These are phyloP conservation scores for Montipora foliosa DNA, from an alignment of 64 coral and sea anemone species.

Conservation along the genomic window DNA sequence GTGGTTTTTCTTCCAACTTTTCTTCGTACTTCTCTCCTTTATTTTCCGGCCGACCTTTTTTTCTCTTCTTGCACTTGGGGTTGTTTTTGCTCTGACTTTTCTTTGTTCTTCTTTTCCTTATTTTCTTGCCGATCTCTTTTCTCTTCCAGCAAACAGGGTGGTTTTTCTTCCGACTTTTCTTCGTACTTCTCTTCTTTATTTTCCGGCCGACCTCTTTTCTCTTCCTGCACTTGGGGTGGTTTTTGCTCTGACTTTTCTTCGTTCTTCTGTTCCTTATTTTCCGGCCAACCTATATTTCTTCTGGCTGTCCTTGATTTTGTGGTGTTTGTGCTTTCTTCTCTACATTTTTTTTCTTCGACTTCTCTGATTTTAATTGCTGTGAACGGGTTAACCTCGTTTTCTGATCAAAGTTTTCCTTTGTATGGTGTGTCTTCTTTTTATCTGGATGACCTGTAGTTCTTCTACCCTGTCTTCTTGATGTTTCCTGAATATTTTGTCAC, in stretches of 20 bases:
- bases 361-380: neutral
- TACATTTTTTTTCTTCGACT: neutral
- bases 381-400: neutral
- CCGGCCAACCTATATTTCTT: neutral
- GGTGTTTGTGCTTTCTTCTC: neutral
- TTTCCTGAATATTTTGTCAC: neutral
- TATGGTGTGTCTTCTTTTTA: neutral
- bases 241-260: neutral
- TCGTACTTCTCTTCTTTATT: no score
- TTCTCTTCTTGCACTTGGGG: no score
- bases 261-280: constrained; percentile 2
- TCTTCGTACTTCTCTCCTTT: no score
- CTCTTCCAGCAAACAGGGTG: no score
- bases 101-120: no score
- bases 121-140: no score
- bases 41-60: no score
- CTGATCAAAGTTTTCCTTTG: neutral
- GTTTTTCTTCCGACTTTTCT: no score
- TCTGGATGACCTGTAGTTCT: neutral
- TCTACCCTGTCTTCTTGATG: neutral
- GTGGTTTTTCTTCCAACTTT: no score
- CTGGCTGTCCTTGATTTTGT: neutral
- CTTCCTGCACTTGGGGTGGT: no score
- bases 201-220: no score
- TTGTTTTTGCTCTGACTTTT: no score